Percentiles rank a stretch among this genome's conserved stretches.
These are phyloP conservation scores for Scolopax bukidnonensis DNA, from an alignment of 2,797 vertebrate species.

Conservation along the genomic window DNA sequence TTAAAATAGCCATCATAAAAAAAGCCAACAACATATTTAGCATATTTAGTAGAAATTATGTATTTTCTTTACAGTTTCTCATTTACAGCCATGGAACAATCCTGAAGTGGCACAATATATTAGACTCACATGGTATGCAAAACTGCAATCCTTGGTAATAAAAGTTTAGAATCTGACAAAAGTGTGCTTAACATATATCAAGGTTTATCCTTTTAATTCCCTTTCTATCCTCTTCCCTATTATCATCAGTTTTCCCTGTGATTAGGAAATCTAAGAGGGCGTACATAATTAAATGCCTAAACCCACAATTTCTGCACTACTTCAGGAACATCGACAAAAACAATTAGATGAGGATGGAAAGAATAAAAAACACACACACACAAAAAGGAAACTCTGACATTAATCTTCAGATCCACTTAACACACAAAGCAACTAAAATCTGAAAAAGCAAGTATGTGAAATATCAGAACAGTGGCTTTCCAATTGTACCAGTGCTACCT, in stretches of 20 bases:
- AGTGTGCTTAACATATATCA: not conserved
- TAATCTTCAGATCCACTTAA: not conserved
- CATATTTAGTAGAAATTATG: not conserved
- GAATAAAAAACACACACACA: not conserved
- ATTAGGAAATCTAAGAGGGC: not conserved
- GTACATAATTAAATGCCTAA: not conserved
- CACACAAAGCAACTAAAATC: not conserved
- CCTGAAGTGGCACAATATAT: not conserved
- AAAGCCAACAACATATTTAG: not conserved
- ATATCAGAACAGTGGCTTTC: not conserved
- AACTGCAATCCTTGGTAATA: not conserved
- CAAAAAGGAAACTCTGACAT: not conserved
- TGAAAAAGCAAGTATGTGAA: not conserved
- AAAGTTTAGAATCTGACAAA: not conserved
- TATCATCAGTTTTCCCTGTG: not conserved
- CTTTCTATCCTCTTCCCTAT: not conserved
- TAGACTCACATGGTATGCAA: not conserved
- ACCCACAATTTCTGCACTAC: not conserved
- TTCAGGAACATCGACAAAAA: not conserved
- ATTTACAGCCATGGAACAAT: not conserved
- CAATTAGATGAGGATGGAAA: not conserved
- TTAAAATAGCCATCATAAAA: constrained; percentile 18
- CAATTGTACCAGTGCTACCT: not conserved
- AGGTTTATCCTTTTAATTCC: not conserved
- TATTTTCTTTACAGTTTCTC: not conserved